Percentiles rank a stretch among this genome's conserved stretches.
Evolutionary conservation across 2,888 invertebrate genomes (phyloP).

Genomic region (Euproctis similis): DNA sequence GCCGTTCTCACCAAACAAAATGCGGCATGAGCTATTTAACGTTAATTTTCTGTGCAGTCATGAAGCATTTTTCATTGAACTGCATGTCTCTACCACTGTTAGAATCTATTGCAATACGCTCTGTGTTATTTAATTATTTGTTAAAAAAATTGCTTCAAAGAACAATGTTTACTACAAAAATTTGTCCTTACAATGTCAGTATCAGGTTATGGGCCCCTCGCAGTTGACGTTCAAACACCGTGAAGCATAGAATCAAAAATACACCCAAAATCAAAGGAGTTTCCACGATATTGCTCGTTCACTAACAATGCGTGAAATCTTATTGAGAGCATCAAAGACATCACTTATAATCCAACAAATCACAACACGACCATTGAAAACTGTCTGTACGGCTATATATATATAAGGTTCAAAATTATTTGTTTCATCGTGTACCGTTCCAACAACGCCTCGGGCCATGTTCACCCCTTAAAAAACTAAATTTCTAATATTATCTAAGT

Average conservation of each 20-base stretch:
- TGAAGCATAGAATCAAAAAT: constrained; percentile 70
- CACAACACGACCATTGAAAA: constrained; percentile 9
- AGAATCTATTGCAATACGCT: no score
- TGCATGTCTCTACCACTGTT: no score
- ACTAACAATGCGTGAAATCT: constrained; percentile 72
- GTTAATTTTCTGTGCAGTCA: no score
- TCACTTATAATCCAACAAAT: constrained; percentile 38
- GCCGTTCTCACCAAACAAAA: no score
- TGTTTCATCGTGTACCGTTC: no score
- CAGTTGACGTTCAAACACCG: constrained; percentile 40
- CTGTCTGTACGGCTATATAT: constrained; percentile 19
- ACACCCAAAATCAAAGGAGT: constrained; percentile 67
- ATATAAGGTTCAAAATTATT: constrained; percentile 13
- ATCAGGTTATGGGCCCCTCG: constrained; percentile 19
- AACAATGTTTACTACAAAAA: neutral
- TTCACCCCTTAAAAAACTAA: no score
- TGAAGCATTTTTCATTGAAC: no score
- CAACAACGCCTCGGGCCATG: constrained; percentile 27
- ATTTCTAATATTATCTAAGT: no score
- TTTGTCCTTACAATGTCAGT: constrained; percentile 8
- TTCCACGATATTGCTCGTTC: constrained; percentile 64
- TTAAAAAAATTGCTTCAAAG: constrained; percentile 3
- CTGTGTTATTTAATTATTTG: no score
- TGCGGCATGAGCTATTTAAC: no score
- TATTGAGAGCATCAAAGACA: constrained; percentile 68